A percentile compares a stretch with the other conserved stretches of the same genome.
Evolutionary conservation across 2,797 vertebrate species (phyloP).

Genomic region (Rhinatrema bivittatum): DNA sequence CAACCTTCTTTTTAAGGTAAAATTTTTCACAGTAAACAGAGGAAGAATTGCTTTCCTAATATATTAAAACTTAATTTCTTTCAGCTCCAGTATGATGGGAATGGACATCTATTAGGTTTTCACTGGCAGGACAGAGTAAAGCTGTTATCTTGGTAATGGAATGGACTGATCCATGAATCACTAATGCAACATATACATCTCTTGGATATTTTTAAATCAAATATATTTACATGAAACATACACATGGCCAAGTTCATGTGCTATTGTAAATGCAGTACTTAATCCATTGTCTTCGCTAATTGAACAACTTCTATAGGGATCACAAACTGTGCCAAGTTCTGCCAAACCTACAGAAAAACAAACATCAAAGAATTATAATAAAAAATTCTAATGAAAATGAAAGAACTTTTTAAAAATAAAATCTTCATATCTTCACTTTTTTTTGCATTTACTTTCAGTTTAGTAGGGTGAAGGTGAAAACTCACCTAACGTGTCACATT

Average conservation of each 20-base stretch:
- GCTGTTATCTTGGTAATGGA: too few relatives aligned
- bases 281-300: conserved; percentile 96
- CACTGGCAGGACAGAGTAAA: too few relatives aligned
- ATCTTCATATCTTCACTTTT: too few relatives aligned
- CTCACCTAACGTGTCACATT: conserved; percentile 95
- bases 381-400: conserved; percentile 19
- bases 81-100: too few relatives aligned
- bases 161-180: too few relatives aligned
- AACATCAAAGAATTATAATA: conserved; percentile 8
- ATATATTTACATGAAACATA: conserved; percentile 62
- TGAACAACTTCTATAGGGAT: conserved; percentile 93
- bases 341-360: conserved; percentile 74
- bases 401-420: neutral
- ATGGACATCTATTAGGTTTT: too few relatives aligned
- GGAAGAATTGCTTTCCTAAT: too few relatives aligned
- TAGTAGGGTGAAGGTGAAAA: conserved; percentile 2
- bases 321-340: conserved; percentile 93
- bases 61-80: too few relatives aligned
- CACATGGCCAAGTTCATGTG: conserved; percentile 97
- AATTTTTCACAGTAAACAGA: too few relatives aligned
- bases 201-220: conserved; percentile 10
- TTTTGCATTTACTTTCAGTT: neutral
- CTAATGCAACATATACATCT: neutral
- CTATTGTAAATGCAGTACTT: conserved; percentile 95
- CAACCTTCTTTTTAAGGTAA: too few relatives aligned